These are phyloP conservation scores for Hemicrepidius hirtus DNA, from an alignment of 2,888 invertebrate genomes.

Conservation along the genomic window DNA sequence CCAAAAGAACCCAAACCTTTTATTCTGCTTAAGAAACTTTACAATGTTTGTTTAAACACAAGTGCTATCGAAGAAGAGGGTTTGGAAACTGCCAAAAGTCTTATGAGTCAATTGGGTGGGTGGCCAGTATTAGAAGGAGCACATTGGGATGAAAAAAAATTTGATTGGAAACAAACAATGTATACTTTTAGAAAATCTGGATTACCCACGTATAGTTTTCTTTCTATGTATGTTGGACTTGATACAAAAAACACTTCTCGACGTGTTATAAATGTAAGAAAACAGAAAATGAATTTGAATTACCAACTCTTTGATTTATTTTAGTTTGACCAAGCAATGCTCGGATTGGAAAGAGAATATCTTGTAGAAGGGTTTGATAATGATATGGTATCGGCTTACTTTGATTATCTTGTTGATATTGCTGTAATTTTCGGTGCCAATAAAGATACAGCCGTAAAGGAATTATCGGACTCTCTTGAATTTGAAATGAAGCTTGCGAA, in stretches of 20 bases:
- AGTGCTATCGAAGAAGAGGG: conserved; percentile 87
- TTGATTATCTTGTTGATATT: conserved; percentile 90
- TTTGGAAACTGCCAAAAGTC: conserved; percentile 80
- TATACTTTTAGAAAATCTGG: conserved; percentile 49
- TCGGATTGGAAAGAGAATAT: conserved; percentile 90
- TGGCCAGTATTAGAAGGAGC: conserved; percentile 93
- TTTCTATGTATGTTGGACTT: conserved; percentile 89
- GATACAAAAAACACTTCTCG: conserved; percentile 92
- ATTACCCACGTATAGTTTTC: conserved; percentile 44
- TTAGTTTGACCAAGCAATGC: conserved; percentile 90
- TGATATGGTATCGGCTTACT: conserved; percentile 89
- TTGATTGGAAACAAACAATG: conserved; percentile 79
- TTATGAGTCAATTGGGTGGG: conserved; percentile 86
- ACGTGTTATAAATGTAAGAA: conserved; percentile 88
- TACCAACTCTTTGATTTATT: background rate
- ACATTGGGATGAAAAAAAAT: conserved; percentile 81
- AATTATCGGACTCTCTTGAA: conserved; percentile 85
- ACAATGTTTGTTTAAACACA: conserved; percentile 91
- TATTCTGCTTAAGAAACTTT: conserved; percentile 87
- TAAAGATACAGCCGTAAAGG: conserved; percentile 77
- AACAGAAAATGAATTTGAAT: background rate
- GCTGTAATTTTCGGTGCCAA: conserved; percentile 91
- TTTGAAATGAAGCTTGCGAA: conserved; percentile 95
- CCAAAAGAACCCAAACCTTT: conserved; percentile 82
- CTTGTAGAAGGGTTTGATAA: conserved; percentile 87